Base-by-base conservation (phyloP, 2,888 invertebrate species). In the Acanthoscelides obtectus region DNA sequence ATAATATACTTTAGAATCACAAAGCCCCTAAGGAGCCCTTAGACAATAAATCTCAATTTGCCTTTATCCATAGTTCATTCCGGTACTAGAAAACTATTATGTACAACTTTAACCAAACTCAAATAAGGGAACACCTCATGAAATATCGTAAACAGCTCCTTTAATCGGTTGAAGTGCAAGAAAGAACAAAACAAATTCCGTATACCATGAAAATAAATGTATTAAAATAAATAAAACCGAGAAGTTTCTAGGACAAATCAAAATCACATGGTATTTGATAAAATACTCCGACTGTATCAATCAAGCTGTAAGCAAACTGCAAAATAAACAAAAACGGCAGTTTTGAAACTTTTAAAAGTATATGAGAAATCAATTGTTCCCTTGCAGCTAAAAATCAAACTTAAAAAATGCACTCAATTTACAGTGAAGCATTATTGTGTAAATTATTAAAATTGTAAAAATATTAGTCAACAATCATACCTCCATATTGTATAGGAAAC, bases 381-480 rank as follows among this genome's bases (percentile, higher is more conserved):
- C 6, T 12, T 45, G 12, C 17, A 45, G 1, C 45, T 12, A 12
- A 45, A 45, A 45, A 12, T 6, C 45, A 45, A 45, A 45, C 17
- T 45, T 12, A 45, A 45, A 45, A 45, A 6, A 25, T 25, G 3
- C 3, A 25, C 4, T 25, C 25, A 8, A 25, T 25, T 25, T 25
- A 25, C 25, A 25, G 17, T 45, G 45, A 3, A 12, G 5, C 3
- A 45, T 45, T 12, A 45, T 6, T n/a, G n/a, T n/a, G n/a, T 69
- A 68, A 20, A 67, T 69, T 72, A 68, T 27, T 69, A 72, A 21
- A 64, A 66, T 67, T 67, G 45, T 71, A 66, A 71, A 74, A 73
- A 78, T 77, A 75, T 77, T 77, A 78, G 77, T 78, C 78, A 69
- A 73, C 74, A 75, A 78, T 77, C 76, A 75, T 70, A 22, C 68